A percentile compares a stretch with the other conserved stretches of the same genome.
phyloP scores from a whole-genome alignment of 2,113 vertebrate genomes.

The Chaetodon trifascialis region DNA sequence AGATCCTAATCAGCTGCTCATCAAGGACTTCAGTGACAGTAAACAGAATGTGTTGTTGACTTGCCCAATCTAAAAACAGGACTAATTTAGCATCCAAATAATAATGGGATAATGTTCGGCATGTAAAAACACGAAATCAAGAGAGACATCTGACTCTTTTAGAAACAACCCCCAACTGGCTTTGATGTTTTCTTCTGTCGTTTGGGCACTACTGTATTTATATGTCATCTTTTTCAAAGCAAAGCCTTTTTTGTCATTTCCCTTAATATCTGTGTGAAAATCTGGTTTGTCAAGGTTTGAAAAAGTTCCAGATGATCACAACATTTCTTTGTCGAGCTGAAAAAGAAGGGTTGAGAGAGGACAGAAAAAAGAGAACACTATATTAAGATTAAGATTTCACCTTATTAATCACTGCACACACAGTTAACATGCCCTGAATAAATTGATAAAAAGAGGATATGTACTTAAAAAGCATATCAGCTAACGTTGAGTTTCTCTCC shows the following conservation, averaged over 20 bases:
- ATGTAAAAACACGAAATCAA: conserved; percentile 51
- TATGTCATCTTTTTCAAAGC: conserved; percentile 54
- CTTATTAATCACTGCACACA: too few relatives aligned
- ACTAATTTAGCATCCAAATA: conserved; percentile 53
- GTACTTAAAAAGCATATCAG: not conserved
- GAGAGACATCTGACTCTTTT: conserved; percentile 42
- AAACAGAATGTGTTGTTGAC: conserved; percentile 36
- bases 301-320: conserved; percentile 16
- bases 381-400: too few relatives aligned
- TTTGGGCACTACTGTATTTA: conserved; percentile 25
- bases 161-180: conserved; percentile 25
- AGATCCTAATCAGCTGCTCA: conserved; percentile 52
- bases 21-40: conserved; percentile 38
- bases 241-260: conserved; percentile 34
- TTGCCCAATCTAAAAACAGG: conserved; percentile 37
- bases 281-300: conserved; percentile 5
- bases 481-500: conserved; percentile 5
- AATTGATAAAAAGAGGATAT: not conserved
- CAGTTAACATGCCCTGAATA: not conserved
- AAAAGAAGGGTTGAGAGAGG: not conserved
- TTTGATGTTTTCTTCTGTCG: conserved; percentile 47
- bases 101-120: conserved; percentile 46
- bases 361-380: not conserved
- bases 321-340: conserved; percentile 15
- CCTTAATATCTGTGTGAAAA: conserved; percentile 16